phyloP scores from a whole-genome alignment of 2,113 vertebrate species.

The Syngnathus floridae region DNA sequence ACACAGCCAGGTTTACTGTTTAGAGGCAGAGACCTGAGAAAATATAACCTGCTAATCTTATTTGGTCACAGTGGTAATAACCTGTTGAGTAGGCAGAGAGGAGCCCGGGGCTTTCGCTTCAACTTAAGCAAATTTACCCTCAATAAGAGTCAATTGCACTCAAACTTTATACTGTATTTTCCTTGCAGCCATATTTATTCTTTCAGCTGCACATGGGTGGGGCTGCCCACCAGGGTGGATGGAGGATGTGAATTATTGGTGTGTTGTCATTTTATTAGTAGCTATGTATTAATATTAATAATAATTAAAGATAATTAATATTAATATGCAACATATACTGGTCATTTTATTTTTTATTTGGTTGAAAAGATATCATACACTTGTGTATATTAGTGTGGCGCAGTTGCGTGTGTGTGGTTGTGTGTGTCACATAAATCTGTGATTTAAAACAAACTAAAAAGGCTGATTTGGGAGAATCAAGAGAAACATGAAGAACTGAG shows the following conservation, averaged over 20 bases:
- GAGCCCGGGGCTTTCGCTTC: not conserved
- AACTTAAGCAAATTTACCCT: not conserved
- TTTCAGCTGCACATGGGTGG: not conserved
- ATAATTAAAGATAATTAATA: too few species aligned
- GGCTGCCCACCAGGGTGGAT: not conserved
- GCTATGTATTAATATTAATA: too few species aligned
- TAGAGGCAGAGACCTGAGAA: conserved; percentile 67
- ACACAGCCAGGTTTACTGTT: conserved; percentile 67
- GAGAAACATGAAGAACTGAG: too few species aligned
- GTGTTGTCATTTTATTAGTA: not conserved
- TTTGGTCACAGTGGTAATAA: conserved; percentile 62
- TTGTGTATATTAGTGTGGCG: too few species aligned
- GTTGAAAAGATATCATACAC: too few species aligned
- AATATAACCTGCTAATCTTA: conserved; percentile 69
- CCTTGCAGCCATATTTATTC: not conserved
- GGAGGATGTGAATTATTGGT: not conserved
- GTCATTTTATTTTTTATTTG: not conserved
- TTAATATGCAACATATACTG: too few species aligned
- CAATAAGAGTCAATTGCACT: not conserved
- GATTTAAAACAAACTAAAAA: too few species aligned
- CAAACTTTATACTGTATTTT: not conserved
- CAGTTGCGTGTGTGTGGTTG: too few species aligned
- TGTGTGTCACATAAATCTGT: too few species aligned
- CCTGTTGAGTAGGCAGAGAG: conserved; percentile 34
- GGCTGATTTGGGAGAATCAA: too few species aligned